A percentile compares a stretch with the other conserved stretches of the same genome.
Conservation (phyloP, 2,888 invertebrate genomes). For the Himalopsyche anomala region DNA sequence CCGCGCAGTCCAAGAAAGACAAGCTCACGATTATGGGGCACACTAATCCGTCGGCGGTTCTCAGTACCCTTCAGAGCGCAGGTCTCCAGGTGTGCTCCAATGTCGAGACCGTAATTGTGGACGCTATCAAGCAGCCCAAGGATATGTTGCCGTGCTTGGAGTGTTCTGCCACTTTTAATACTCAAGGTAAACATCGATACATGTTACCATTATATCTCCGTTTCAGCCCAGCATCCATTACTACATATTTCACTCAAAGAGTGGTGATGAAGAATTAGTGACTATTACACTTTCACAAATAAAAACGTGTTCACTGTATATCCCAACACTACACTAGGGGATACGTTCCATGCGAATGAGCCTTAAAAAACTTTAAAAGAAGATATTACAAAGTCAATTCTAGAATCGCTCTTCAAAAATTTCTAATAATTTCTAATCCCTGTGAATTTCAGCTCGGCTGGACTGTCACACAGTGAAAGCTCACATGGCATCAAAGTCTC, state of each 20-base stretch:
- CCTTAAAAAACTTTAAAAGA: too few species aligned
- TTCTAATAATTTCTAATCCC: not conserved
- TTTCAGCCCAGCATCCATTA: too few species aligned
- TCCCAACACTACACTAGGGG: too few species aligned
- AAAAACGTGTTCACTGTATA: too few species aligned
- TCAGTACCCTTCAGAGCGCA: constrained; percentile 52
- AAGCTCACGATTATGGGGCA: constrained; percentile 39
- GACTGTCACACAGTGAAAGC: constrained; percentile 72
- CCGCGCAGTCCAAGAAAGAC: constrained; percentile 36
- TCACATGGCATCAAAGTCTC: constrained; percentile 75
- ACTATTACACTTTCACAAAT: too few species aligned
- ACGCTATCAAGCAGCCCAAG: constrained; percentile 56
- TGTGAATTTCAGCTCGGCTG: constrained; percentile 70
- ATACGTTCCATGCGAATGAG: too few species aligned
- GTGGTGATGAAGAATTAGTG: too few species aligned
- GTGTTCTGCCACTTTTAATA: constrained; percentile 60
- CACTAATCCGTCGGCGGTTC: constrained; percentile 44
- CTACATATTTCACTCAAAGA: too few species aligned
- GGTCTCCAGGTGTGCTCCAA: constrained; percentile 52
- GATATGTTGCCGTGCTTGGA: constrained; percentile 60
- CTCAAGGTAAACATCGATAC: constrained; percentile 53
- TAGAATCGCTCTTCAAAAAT: not conserved
- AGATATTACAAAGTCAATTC: too few species aligned
- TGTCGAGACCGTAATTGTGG: constrained; percentile 50
- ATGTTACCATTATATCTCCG: too few species aligned